Percentiles rank a stretch among this genome's conserved stretches.
Evolutionary conservation across 2,797 vertebrate genomes (phyloP).

Genomic region (Limnodromus scolopaceus): DNA sequence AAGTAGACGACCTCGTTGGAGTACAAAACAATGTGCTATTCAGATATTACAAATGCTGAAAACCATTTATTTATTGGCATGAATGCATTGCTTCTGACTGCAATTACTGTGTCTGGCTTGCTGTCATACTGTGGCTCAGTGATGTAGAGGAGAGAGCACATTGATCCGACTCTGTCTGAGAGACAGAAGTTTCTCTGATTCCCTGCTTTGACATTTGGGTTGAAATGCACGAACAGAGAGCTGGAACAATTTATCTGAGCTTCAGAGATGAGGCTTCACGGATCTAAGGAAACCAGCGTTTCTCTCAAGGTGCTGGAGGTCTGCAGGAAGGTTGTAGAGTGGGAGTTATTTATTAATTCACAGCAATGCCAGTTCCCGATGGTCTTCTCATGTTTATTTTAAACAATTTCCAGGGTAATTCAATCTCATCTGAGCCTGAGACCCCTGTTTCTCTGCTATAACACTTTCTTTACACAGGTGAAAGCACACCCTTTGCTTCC

Average conservation of each 20-base stretch:
- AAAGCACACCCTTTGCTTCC: background rate
- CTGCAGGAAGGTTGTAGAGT: background rate
- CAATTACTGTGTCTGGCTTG: slow-evolving; percentile 7
- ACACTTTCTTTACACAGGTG: background rate
- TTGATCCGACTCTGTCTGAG: background rate
- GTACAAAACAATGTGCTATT: background rate
- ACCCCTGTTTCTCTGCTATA: background rate
- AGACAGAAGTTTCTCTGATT: slow-evolving; percentile 34
- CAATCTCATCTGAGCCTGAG: background rate
- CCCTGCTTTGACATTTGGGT: slow-evolving; percentile 36
- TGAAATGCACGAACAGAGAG: slow-evolving; percentile 9
- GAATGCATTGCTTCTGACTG: background rate
- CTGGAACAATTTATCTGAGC: slow-evolving; percentile 27
- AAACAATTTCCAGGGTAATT: slow-evolving; percentile 16
- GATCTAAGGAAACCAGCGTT: background rate
- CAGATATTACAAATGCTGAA: background rate
- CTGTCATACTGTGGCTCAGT: background rate
- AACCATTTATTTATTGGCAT: slow-evolving; percentile 1
- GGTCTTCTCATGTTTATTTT: slow-evolving; percentile 23
- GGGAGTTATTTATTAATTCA: slow-evolving; percentile 10
- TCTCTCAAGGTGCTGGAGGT: background rate
- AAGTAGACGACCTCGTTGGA: background rate
- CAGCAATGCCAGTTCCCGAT: background rate
- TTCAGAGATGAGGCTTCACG: background rate
- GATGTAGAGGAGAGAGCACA: background rate